Evolutionary conservation across 2,797 vertebrate genomes (phyloP), one percentile per base, ranked within the genome.

Genomic region (Poeciliopsis turneri): DNA sequence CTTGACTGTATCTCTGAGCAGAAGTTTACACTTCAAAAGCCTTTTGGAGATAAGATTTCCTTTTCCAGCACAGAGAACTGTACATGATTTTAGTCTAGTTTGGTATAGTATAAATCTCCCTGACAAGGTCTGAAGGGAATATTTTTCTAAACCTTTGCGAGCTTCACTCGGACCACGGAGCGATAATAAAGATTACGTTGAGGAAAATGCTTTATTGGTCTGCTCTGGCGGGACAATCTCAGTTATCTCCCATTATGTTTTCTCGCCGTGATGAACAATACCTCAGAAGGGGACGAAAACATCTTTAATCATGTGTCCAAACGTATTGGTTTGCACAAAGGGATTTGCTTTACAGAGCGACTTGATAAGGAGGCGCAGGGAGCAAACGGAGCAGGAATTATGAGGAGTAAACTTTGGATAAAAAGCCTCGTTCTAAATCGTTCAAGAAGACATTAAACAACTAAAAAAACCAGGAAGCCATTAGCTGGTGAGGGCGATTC

Each of bases 101-200:
- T 1, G 78, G 81, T 39, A 66, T 68, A 82, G 66, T 69, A 69
- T 55, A 1, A 74, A 84, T 80, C 59, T 9, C 6, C 70, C 47
- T 53, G 64, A 57, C 9, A 5, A 28, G 46, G 47, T 82, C 80
- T 70, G 72, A 53, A 33, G 71, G 78, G 77, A 88, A 80, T 84
- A 25, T 69, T 81, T 86, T 89, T 43, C 39, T 69, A 85, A 85
- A 16, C 75, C 76, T 74, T 73, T 72, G 77, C 84, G 72, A 77
- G 77, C 74, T 79, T 82, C 41, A 74, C 49, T 77, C 74, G 77
- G 46, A 88, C 80, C 64, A 70, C 73, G 84, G 81, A 47, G 78
- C 84, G 83, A 86, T 86, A 75, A 81, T 78, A 76, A 82, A 88
- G 90, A 92, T 90, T 82, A 71, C 30, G 72, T 13, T 77, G 45